Conservation (phyloP, 2,113 vertebrate species). For the Rhabdomys dilectus region DNA sequence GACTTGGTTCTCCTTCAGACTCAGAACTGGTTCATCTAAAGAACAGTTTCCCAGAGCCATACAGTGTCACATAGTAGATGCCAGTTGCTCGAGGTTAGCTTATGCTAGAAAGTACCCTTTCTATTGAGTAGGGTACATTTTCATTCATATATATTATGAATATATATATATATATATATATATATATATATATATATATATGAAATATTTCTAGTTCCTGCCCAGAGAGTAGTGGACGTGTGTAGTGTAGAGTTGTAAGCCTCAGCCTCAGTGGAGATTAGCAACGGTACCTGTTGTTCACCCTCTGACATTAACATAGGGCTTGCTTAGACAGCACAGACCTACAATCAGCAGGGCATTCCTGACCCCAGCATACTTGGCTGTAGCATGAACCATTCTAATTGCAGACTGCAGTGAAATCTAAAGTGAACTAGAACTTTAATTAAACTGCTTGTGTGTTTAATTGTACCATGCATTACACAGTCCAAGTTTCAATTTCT, state of each 20-base stretch:
- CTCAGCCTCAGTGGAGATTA: background rate
- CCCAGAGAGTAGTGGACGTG: background rate
- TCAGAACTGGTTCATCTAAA: background rate
- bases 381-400: constrained; percentile 32
- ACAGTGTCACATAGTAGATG: background rate
- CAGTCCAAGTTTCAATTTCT: constrained; percentile 53
- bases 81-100: background rate
- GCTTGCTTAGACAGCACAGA: background rate
- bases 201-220: background rate
- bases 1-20: background rate
- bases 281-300: too few species aligned
- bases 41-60: background rate
- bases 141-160: too few species aligned
- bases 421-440: constrained; percentile 69
- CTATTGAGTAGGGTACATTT: background rate
- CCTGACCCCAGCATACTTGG: constrained; percentile 13
- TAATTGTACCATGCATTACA: constrained; percentile 69
- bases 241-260: background rate
- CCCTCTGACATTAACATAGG: background rate
- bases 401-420: constrained; percentile 57
- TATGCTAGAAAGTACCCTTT: background rate
- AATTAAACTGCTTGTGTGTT: constrained; percentile 74
- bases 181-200: too few species aligned
- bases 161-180: too few species aligned
- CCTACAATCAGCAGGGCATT: background rate